A percentile compares a stretch with the other conserved stretches of the same genome.
Conservation (phyloP, 1,140 invertebrate species). For the Ips nitidus region DNA sequence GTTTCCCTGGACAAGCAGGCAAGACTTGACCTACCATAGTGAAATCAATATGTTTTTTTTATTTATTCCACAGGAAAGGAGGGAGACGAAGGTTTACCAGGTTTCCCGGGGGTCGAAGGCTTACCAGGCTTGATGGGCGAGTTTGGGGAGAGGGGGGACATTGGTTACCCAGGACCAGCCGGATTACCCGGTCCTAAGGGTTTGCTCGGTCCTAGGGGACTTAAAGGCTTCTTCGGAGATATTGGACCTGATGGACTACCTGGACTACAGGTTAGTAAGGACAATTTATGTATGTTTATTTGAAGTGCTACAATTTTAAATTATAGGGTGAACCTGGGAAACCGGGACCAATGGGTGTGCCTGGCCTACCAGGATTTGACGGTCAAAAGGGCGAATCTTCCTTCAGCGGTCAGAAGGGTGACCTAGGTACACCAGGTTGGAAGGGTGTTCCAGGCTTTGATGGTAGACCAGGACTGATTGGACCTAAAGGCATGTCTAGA, state of each 20-base stretch:
- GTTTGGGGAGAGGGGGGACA: constrained; percentile 57
- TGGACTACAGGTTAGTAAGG: constrained; percentile 51
- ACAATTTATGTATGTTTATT: no score
- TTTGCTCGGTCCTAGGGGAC: constrained; percentile 61
- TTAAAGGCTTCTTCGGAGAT: constrained; percentile 60
- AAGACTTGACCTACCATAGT: neutral
- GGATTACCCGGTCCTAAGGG: constrained; percentile 60
- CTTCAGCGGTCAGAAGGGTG: constrained; percentile 68
- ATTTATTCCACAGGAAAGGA: constrained; percentile 10
- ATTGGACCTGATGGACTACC: constrained; percentile 63
- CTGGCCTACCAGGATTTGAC: constrained; percentile 56
- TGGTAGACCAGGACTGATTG: constrained; percentile 46
- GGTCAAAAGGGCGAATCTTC: constrained; percentile 61
- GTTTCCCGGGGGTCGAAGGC: constrained; percentile 59
- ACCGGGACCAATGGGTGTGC: constrained; percentile 58
- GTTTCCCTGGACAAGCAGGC: constrained; percentile 62
- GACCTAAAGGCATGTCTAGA: constrained; percentile 27
- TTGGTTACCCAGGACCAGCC: constrained; percentile 53
- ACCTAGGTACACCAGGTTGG: constrained; percentile 61
- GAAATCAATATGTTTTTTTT: neutral
- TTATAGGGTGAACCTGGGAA: constrained; percentile 57
- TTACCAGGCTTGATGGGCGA: constrained; percentile 40
- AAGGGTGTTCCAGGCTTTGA: constrained; percentile 55
- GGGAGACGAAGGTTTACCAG: constrained; percentile 36
- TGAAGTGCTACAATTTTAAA: neutral